These are phyloP conservation scores for Sebastes iracundus DNA, from an alignment of 2,797 vertebrate genomes.

Conservation along the genomic window DNA sequence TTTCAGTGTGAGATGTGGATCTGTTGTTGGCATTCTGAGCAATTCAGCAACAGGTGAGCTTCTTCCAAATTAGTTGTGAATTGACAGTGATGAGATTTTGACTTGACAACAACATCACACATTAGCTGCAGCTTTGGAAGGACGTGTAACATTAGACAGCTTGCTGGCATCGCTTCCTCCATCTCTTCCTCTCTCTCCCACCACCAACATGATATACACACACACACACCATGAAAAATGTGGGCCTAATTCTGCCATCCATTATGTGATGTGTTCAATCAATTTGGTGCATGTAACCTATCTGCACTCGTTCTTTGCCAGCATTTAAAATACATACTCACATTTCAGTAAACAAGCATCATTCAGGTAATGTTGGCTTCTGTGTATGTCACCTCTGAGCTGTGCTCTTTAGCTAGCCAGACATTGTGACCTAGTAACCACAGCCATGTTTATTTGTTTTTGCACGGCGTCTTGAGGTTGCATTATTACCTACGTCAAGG, in stretches of 20 bases:
- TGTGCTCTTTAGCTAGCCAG: not conserved
- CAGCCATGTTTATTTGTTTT: not conserved
- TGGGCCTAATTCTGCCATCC: not conserved
- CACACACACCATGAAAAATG: not conserved
- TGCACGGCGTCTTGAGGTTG: not conserved
- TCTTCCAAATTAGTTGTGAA: slow-evolving; percentile 25
- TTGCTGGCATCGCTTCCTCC: slow-evolving; percentile 34
- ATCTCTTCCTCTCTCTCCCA: slow-evolving; percentile 14
- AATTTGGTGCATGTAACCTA: slow-evolving; percentile 1
- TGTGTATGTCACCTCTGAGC: not conserved
- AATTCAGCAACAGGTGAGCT: slow-evolving; percentile 40
- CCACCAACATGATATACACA: not conserved
- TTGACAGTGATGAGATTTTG: slow-evolving; percentile 17
- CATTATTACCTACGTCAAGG: not conserved
- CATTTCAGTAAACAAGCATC: not conserved
- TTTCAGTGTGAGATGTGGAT: slow-evolving; percentile 13
- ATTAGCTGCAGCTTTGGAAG: slow-evolving; percentile 25
- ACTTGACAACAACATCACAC: slow-evolving; percentile 32
- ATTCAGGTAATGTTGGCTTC: not conserved
- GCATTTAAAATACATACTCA: not conserved
- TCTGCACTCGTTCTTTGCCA: not conserved
- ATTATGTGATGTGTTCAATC: not conserved
- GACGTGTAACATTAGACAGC: slow-evolving; percentile 19
- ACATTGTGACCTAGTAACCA: slow-evolving; percentile 2
- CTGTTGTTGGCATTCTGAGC: slow-evolving; percentile 5